Base-by-base conservation (phyloP, 2,797 vertebrate species). In the Morus bassanus region DNA sequence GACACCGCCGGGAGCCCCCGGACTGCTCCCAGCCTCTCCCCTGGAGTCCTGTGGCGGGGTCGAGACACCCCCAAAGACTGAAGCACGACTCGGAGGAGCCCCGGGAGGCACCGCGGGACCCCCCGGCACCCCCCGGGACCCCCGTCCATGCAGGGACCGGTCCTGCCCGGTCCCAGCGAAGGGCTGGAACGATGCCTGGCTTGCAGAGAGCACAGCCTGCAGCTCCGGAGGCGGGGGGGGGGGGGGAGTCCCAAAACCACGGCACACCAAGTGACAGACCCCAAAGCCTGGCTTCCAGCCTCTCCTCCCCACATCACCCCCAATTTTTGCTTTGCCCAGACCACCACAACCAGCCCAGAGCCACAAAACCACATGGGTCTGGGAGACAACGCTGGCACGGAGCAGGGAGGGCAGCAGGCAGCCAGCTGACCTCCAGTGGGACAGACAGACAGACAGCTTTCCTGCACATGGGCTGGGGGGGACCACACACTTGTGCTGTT, bases 231-330 rank as follows among this genome's bases (percentile, higher is more conserved):
- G 22, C 50, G 1, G 3, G 21, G 28, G 31, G 25, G 50, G 4
- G 43, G 21, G 33, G 31, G 22, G 45, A 1, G 3, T 13, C 86
- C 91, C 67, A 11, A 88, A 85, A 9, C 28, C 82, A 10, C 0
- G 9, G 19, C 35, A 27, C 3, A 3, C 27, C 68, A 9, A 9
- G 23, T 0, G 33, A 3, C 46, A 24, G 69, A 67, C 15, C 80
- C 89, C 80, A 23, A 35, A 82, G 6, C 14, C 7, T 7, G 0
- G 0, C 41, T 67, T 24, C 35, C 54, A 60, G 7, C 50, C 31
- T 31, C 65, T 33, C 28, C 56, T 57, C 8, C 45, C 25, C 54
- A 3, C 11, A 24, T 7, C 50, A 6, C 30, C 28, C 56, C 81
- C 2, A 41, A 3, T 14, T 68, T 46, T 7, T 4, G 11, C 46